Evolutionary conservation across 2,113 vertebrate genomes (phyloP).

Genomic region (Tyto alba): DNA sequence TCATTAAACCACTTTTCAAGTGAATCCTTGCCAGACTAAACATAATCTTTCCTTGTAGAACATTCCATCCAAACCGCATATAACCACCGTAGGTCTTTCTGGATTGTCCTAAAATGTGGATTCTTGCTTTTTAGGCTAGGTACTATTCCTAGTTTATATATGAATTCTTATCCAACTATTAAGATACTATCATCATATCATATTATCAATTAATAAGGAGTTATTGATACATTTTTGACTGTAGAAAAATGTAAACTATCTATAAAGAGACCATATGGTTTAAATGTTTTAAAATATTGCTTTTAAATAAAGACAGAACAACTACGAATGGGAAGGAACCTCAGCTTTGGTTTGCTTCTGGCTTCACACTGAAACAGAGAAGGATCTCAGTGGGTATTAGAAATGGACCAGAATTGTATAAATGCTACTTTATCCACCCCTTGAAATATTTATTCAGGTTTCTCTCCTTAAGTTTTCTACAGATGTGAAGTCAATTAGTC

Average conservation of each 20-base stretch:
- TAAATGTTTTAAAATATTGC: constrained; percentile 23
- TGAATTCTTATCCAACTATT: neutral
- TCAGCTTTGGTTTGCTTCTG: constrained; percentile 34
- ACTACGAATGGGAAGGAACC: constrained; percentile 6
- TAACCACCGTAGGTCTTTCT: neutral
- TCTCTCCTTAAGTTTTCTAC: constrained; percentile 34
- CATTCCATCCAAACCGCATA: constrained; percentile 42
- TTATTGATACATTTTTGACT: neutral
- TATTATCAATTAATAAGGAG: constrained; percentile 7
- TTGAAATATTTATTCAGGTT: constrained; percentile 59
- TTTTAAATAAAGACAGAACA: constrained; percentile 9
- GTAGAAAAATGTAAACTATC: constrained; percentile 2
- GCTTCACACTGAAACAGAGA: constrained; percentile 34
- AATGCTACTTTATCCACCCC: constrained; percentile 54
- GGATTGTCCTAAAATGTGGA: neutral
- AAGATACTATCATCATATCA: neutral
- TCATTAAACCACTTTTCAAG: constrained; percentile 52
- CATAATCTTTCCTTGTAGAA: neutral
- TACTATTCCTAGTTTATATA: neutral
- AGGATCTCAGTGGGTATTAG: constrained; percentile 39
- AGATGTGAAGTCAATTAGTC: constrained; percentile 57
- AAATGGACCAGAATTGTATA: constrained; percentile 54
- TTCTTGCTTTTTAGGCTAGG: neutral
- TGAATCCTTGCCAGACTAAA: constrained; percentile 65
- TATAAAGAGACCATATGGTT: constrained; percentile 11